Percentiles rank a stretch among this genome's conserved stretches.
Conservation (phyloP, 2,113 vertebrate species). For the Takifugu flavidus region DNA sequence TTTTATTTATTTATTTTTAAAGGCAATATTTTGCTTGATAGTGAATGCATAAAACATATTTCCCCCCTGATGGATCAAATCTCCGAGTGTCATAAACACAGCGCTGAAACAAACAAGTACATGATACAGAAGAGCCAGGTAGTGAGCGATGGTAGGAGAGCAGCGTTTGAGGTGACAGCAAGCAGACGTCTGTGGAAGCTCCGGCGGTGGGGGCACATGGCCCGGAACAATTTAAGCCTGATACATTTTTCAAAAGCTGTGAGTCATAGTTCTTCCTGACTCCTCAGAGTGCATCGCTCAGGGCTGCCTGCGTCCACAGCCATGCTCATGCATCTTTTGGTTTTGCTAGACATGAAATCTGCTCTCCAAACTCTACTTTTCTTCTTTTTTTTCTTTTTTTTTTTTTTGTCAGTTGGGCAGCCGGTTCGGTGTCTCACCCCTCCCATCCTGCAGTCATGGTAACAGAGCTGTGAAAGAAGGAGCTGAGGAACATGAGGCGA, state of each 20-base stretch:
- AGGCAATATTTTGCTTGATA: too few relatives aligned
- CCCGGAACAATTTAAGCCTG: constrained; percentile 39
- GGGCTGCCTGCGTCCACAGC: constrained; percentile 34
- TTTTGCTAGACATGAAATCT: constrained; percentile 53
- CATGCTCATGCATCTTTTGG: constrained; percentile 29
- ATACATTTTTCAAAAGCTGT: constrained; percentile 52
- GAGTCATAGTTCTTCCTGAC: constrained; percentile 39
- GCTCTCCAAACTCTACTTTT: constrained; percentile 53
- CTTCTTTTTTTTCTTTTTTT: constrained; percentile 31
- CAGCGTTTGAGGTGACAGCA: not conserved
- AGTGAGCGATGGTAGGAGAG: not conserved
- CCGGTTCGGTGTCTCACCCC: constrained; percentile 42
- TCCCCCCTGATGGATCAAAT: too few relatives aligned
- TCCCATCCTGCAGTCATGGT: constrained; percentile 67
- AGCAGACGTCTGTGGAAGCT: constrained; percentile 1
- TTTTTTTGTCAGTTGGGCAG: constrained; percentile 39
- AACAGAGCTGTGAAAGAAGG: constrained; percentile 71
- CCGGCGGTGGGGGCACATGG: constrained; percentile 24
- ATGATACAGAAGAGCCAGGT: not conserved
- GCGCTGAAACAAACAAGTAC: not conserved
- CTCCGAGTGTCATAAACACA: too few relatives aligned
- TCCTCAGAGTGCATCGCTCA: constrained; percentile 32
- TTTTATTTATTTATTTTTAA: too few relatives aligned
- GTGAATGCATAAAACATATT: too few relatives aligned
- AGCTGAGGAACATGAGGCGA: constrained; percentile 56